Conservation (phyloP, 2,888 invertebrate genomes). For the Calameuta pallipes region DNA sequence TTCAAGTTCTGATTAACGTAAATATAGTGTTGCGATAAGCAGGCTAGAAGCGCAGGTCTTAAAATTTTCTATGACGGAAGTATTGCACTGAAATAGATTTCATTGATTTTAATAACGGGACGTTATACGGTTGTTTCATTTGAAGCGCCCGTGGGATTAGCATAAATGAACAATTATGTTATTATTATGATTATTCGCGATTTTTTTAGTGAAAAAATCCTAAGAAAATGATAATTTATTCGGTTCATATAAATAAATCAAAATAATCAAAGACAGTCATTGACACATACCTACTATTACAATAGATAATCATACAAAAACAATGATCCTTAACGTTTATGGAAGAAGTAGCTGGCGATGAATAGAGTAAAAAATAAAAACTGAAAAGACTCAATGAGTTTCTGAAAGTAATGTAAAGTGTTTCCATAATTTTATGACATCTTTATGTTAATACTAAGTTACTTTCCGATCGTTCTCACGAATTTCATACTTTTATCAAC, state of each 20-base stretch:
- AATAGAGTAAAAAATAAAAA: not conserved
- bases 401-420: not conserved
- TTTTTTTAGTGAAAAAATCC: not conserved
- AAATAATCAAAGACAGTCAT: not conserved
- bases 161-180: not conserved
- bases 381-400: not conserved
- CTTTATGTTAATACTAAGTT: not conserved
- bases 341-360: not conserved
- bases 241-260: not conserved
- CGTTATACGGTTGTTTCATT: not conserved
- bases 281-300: not conserved
- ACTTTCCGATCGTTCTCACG: no score
- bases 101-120: not conserved
- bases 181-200: not conserved
- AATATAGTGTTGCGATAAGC: not conserved
- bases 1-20: not conserved
- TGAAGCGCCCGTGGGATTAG: not conserved
- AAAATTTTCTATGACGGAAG: not conserved
- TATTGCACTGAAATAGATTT: not conserved
- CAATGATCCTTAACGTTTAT: not conserved
- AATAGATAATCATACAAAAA: not conserved
- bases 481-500: not conserved
- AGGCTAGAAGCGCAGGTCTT: not conserved
- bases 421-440: not conserved
- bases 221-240: not conserved